phyloP scores from a whole-genome alignment of 2,888 invertebrate species.

The Portevinia maculata region DNA sequence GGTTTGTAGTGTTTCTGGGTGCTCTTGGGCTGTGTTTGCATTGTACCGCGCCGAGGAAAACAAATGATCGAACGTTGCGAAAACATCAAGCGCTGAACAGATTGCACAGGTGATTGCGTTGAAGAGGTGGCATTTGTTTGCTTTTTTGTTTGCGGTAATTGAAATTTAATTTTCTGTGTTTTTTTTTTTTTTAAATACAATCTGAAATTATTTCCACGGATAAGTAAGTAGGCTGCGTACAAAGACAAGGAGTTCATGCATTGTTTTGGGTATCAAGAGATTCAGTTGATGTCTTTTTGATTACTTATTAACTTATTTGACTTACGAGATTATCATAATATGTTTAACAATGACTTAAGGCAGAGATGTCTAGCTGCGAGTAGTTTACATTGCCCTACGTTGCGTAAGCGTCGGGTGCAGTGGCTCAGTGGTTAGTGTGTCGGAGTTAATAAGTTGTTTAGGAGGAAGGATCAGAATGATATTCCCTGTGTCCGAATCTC shows the following conservation, averaged over 20 bases:
- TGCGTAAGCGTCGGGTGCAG: too few species aligned
- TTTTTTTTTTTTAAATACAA: neutral
- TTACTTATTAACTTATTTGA: conserved; percentile 3
- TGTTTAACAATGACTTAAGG: too few species aligned
- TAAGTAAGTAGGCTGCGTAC: neutral
- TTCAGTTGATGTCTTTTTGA: neutral
- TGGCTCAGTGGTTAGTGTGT: too few species aligned
- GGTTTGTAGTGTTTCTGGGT: conserved; percentile 5
- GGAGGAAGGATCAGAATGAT: too few species aligned
- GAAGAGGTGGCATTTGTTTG: conserved; percentile 56
- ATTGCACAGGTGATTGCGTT: conserved; percentile 66
- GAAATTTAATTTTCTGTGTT: conserved; percentile 61
- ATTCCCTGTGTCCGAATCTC: too few species aligned
- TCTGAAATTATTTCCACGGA: conserved; percentile 24
- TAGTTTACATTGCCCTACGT: too few species aligned
- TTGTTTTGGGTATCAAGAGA: neutral
- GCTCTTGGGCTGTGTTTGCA: conserved; percentile 43
- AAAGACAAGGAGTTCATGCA: neutral
- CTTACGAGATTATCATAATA: neutral
- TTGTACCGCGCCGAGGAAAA: conserved; percentile 28
- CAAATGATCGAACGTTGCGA: conserved; percentile 72
- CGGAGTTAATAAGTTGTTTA: too few species aligned
- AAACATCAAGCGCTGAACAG: conserved; percentile 58
- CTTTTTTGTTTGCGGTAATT: conserved; percentile 47
- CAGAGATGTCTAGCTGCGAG: neutral